Base-by-base conservation (phyloP, 2,888 invertebrate genomes). In the Athetis lepigone region DNA sequence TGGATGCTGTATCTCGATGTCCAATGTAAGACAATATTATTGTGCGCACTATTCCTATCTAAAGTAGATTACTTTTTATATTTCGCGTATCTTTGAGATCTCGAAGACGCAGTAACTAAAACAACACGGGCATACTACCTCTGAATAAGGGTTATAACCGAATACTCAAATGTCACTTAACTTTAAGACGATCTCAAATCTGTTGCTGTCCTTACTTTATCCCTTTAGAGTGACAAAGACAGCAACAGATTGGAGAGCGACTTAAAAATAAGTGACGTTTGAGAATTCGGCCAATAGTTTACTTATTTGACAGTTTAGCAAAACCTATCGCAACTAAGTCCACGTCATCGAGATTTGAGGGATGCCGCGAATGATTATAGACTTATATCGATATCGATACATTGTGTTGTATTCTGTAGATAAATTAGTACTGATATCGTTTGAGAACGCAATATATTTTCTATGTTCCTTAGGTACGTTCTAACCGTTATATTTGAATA, bases 21-120 rank as follows among this genome's bases (percentile, higher is more conserved):
- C 91, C 90, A 91, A 89, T 76, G 59, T 77, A 84, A 77, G 91
- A 92, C 91, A 91, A 91, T 91, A 91, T 86, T 62, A 90, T 83
- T 65, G 74, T 78, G 85, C 85, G 83, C 88, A 83, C 79, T 83
- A 86, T 88, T 88, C 90, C 88, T 91, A 90, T 88, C 80, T 88
- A 85, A 78, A 37, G 77, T 88, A 88, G 82, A 74, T 63, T 70
- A 65, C 70, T 68, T 81, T 68, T 65, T 78, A 70, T 70, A 69
- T 60, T 46, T 66, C 43, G 58, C 0, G 0, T 42, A 16, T 55
- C 18, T 56, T 58, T 18, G 11, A 40, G 45, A 45, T 60, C 42
- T 46, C 23, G 55, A 66, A 70, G 50, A 46, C 7, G 13, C 37
- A 23, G 19, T 45, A 27, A 49, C 8, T 16, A n/a, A n/a, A n/a